phyloP scores from a whole-genome alignment of 2,797 vertebrate species.

The Rhyacichthys aspro region DNA sequence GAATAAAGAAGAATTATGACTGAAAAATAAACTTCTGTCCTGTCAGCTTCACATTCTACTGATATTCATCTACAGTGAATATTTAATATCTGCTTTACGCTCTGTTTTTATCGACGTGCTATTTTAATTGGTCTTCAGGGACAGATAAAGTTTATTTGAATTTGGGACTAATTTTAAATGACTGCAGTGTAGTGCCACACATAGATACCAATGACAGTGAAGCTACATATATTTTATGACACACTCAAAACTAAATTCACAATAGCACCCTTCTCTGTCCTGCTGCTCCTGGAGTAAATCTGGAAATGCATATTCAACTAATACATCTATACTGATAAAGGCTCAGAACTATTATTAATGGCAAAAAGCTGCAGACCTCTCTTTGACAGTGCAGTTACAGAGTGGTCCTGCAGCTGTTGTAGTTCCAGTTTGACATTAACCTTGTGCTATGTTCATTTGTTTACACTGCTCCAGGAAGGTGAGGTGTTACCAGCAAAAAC shows the following conservation, averaged over 20 bases:
- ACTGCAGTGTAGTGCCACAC: conserved; percentile 2
- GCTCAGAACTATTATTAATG: too few relatives aligned
- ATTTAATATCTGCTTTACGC: conserved; percentile 10
- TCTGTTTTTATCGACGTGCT: conserved; percentile 7
- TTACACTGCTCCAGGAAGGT: conserved; percentile 2
- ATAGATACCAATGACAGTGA: not conserved
- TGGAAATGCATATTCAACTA: too few relatives aligned
- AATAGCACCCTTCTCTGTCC: too few relatives aligned
- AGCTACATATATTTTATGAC: conserved; percentile 3
- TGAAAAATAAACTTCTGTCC: not conserved
- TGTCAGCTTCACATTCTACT: not conserved
- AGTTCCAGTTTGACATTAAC: conserved; percentile 3
- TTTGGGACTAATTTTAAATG: conserved; percentile 1
- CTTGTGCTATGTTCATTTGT: conserved; percentile 3
- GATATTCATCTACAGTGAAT: conserved; percentile 5
- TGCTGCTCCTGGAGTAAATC: too few relatives aligned
- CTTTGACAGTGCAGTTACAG: too few relatives aligned
- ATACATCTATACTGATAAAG: too few relatives aligned
- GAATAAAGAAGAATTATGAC: not conserved
- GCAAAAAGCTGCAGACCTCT: not conserved
- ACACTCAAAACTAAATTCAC: not conserved
- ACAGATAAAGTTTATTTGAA: conserved; percentile 10
- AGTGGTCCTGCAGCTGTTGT: not conserved
- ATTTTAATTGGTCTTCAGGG: conserved; percentile 7
- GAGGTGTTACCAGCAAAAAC: conserved; percentile 6